Evolutionary conservation across 2,113 vertebrate genomes (phyloP).

Genomic region (Plecotus auritus): DNA sequence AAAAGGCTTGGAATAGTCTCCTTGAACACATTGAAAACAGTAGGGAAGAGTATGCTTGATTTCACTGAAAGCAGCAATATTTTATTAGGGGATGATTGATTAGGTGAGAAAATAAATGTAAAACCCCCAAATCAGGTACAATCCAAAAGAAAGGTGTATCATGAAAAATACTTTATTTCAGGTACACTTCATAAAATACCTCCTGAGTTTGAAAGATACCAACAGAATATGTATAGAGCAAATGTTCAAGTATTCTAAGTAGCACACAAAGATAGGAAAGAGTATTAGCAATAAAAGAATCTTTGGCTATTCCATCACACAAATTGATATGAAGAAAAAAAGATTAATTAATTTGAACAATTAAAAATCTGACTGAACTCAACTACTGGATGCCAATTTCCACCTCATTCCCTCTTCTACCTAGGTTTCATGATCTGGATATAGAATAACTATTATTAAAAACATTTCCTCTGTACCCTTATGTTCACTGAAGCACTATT

Average conservation of each 20-base stretch:
- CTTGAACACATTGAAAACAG: fast-evolving
- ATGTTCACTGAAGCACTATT: not conserved
- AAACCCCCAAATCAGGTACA: not conserved
- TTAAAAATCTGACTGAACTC: slow-evolving; percentile 14
- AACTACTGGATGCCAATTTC: not conserved
- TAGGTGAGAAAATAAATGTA: slow-evolving; percentile 42
- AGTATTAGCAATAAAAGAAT: not conserved
- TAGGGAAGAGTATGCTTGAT: not conserved
- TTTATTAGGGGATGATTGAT: slow-evolving; percentile 40
- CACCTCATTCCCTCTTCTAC: not conserved
- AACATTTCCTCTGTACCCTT: not conserved
- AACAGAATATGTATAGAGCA: slow-evolving; percentile 46
- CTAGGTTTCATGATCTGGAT: not conserved
- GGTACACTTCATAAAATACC: slow-evolving; percentile 46
- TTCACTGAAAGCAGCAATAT: slow-evolving; percentile 10
- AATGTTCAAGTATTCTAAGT: slow-evolving; percentile 61
- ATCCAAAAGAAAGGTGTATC: slow-evolving; percentile 53
- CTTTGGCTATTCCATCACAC: not conserved
- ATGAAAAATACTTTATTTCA: slow-evolving; percentile 35
- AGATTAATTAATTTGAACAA: slow-evolving; percentile 40
- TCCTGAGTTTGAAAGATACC: slow-evolving; percentile 42
- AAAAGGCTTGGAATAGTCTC: slow-evolving; percentile 22
- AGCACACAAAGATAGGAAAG: slow-evolving; percentile 56
- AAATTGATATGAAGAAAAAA: not conserved
- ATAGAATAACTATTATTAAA: slow-evolving; percentile 38